These are phyloP conservation scores for Apostichopus japonicus DNA, from an alignment of 35 echinoderm and acorn worm genomes.

Conservation along the genomic window DNA sequence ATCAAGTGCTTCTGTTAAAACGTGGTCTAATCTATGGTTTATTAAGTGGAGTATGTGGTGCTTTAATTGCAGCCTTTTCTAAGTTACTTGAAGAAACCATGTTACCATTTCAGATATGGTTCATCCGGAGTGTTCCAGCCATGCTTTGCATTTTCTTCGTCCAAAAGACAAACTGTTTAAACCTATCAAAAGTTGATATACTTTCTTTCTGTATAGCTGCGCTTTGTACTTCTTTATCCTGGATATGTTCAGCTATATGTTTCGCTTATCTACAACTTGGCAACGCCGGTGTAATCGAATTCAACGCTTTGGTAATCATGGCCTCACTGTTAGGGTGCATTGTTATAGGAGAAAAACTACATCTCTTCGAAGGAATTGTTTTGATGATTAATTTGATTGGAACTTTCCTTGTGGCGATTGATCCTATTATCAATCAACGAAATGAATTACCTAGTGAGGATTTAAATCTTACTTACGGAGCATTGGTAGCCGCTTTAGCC, in stretches of 20 bases:
- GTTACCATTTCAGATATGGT: constrained; percentile 14
- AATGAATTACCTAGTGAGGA: background rate
- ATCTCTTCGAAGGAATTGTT: background rate
- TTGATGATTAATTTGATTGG: background rate
- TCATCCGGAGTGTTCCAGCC: background rate
- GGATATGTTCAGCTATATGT: background rate
- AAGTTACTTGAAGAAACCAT: constrained; percentile 7
- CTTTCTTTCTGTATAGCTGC: background rate
- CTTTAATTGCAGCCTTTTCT: background rate
- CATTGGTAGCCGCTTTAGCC: background rate
- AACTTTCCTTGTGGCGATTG: background rate
- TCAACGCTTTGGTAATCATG: background rate
- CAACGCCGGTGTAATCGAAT: constrained; percentile 26
- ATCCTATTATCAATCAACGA: background rate
- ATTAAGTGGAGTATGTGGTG: background rate
- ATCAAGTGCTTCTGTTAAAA: background rate
- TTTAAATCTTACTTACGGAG: background rate
- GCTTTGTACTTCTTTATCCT: constrained; percentile 1
- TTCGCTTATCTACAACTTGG: constrained; percentile 7
- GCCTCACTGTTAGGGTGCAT: background rate
- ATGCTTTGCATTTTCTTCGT: background rate
- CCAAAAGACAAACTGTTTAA: background rate
- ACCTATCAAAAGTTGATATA: background rate
- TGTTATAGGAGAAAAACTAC: background rate
- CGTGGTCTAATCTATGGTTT: background rate